A percentile compares a stretch with the other conserved stretches of the same genome.
These are phyloP conservation scores for Paralinhomoeus sp. DNA, from an alignment of 2,888 invertebrate species.

Conservation along the genomic window DNA sequence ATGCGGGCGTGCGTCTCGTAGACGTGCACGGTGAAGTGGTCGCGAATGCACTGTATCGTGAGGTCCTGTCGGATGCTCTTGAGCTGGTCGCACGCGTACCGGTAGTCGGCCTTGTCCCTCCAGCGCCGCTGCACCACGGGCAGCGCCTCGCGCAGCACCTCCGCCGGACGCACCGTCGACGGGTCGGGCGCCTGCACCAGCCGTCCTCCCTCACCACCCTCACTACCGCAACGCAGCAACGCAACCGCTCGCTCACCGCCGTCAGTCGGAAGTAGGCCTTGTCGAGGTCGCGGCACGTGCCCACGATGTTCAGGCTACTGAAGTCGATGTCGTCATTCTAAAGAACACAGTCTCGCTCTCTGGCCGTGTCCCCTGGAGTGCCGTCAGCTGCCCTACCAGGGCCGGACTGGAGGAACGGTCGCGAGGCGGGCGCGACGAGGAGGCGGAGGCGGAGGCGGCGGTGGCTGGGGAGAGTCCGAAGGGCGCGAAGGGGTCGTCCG, in stretches of 20 bases:
- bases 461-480: too few species aligned
- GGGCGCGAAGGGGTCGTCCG: not conserved
- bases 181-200: conserved; percentile 59
- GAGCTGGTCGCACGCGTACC: conserved; percentile 88
- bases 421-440: too few species aligned
- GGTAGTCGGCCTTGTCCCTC: conserved; percentile 67
- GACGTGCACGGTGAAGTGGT: conserved; percentile 81
- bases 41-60: conserved; percentile 88
- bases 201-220: not conserved
- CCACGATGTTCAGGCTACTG: conserved; percentile 63
- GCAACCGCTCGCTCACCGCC: conserved; percentile 29
- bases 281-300: conserved; percentile 75
- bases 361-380: too few species aligned
- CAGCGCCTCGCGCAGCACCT: conserved; percentile 58
- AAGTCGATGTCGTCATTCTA: not conserved
- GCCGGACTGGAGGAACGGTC: too few species aligned
- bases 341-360: too few species aligned
- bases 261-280: conserved; percentile 87
- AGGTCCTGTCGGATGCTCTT: conserved; percentile 96
- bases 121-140: conserved; percentile 72
- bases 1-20: conserved; percentile 97
- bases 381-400: too few species aligned
- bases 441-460: too few species aligned
- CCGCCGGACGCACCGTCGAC: conserved; percentile 57
- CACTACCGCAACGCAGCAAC: not conserved